Conservation (phyloP, 2,113 vertebrate species). For the Lampris incognitus region DNA sequence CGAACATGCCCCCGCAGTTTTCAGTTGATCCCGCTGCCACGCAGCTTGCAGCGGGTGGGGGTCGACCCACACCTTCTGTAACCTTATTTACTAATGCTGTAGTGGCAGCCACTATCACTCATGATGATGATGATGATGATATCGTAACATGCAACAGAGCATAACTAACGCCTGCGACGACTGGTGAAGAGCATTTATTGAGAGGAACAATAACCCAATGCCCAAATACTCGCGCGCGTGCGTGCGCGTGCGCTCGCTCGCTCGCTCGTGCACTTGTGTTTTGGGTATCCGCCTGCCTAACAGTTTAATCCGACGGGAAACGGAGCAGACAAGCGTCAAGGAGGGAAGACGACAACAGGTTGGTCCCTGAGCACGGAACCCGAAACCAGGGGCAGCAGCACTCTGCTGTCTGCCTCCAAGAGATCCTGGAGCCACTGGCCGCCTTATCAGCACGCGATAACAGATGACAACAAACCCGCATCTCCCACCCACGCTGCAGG, state of each 20-base stretch:
- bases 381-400: conserved; percentile 79
- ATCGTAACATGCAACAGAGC: no score
- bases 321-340: conserved; percentile 32
- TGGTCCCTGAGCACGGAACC: conserved; percentile 73
- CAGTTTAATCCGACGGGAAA: conserved; percentile 60
- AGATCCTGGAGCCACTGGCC: conserved; percentile 80
- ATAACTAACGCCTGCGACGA: no score
- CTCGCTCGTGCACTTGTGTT: neutral
- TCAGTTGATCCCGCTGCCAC: neutral
- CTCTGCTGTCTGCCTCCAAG: conserved; percentile 75
- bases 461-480: conserved; percentile 82
- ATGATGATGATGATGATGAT: no score
- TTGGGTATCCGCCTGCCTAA: conserved; percentile 30
- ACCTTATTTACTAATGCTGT: no score
- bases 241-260: conserved; percentile 11
- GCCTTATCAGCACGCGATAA: conserved; percentile 83
- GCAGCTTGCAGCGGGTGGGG: conserved; percentile 1
- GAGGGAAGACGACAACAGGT: conserved; percentile 58
- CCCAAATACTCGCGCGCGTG: neutral
- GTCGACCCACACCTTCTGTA: neutral
- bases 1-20: neutral
- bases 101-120: no score
- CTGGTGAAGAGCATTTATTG: no score
- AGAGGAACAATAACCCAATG: no score
- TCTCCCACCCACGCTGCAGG: conserved; percentile 74